A percentile compares a stretch with the other conserved stretches of the same genome.
phyloP scores from a whole-genome alignment of 2,113 vertebrate genomes.

The Cariama cristata region DNA sequence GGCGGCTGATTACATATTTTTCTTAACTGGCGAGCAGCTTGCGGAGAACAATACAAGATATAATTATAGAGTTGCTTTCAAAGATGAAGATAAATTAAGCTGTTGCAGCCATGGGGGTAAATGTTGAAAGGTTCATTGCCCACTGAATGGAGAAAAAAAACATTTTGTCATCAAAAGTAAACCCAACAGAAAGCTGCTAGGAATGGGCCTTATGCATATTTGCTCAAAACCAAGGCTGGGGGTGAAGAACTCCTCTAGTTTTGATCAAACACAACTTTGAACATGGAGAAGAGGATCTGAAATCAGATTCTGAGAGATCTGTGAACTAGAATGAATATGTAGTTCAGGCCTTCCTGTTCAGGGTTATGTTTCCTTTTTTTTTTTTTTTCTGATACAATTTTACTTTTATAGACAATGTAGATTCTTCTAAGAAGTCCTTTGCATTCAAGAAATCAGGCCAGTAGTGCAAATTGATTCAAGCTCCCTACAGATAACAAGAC shows the following conservation, averaged over 20 bases:
- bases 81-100: conserved; percentile 70
- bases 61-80: conserved; percentile 72
- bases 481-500: not conserved
- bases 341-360: not conserved
- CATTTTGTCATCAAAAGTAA: not conserved
- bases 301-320: not conserved
- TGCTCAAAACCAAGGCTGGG: not conserved
- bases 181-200: not conserved
- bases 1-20: conserved; percentile 71
- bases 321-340: not conserved
- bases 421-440: not conserved
- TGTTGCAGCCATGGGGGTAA: conserved; percentile 25
- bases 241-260: not conserved
- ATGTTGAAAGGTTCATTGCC: conserved; percentile 44
- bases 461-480: not conserved
- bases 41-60: conserved; percentile 76
- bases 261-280: not conserved
- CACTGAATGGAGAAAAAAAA: not conserved
- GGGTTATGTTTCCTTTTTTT: not conserved
- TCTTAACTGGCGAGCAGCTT: conserved; percentile 58
- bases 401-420: not conserved
- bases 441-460: not conserved
- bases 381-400: not conserved
- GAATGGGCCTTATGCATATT: not conserved
- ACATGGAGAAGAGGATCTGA: not conserved